Base-by-base conservation (phyloP, 2,888 invertebrate genomes). In the Homarus gammarus region DNA sequence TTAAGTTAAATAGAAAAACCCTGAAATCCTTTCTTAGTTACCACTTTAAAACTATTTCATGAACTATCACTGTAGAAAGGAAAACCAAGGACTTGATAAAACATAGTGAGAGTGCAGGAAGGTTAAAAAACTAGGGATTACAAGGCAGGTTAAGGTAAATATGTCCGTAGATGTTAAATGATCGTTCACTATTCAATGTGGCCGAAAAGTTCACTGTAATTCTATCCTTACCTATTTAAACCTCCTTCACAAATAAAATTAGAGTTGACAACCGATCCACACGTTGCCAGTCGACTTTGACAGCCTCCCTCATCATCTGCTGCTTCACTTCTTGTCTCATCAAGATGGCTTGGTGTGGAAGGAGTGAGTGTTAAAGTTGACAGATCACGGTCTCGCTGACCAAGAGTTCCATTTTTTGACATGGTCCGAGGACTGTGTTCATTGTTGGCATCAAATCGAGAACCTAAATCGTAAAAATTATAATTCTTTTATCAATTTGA, bases 381-480 rank as follows among this genome's bases (percentile, higher is more conserved):
- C 44, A 91, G 79, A 33, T 88, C 90, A 18, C 88, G 79, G 70
- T 91, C 88, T 18, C 85, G 84, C 85, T 91, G 90, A 44, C 85
- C 73, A 27, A 85, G 44, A 22, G 56, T 88, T n/a, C 82, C 73
- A 22, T 81, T 44, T 56, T 75, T 73, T 10, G 73, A 15, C n/a
- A 44, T 6, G n/a, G n/a, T 44, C 22, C 10, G 38, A 44, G 33
- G n/a, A 73, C 22, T 73, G 18, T 73, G 6, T 33, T 73, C 44
- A 18, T 5, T 33, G 73, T 73, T 44, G 44, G 73, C n/a, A 40
- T 73, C 73, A 73, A 38, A 73, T 15, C 22, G 73, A 44, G 18
- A 73, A 73, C 73, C 44, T 73, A 64, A 64, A 64, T 8, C 31
- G 56, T 56, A 22, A 56, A 12, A 49, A 56, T 56, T 56, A 22